phyloP scores from a whole-genome alignment of 1,140 invertebrate genomes.

The Zaprionus nigranus region DNA sequence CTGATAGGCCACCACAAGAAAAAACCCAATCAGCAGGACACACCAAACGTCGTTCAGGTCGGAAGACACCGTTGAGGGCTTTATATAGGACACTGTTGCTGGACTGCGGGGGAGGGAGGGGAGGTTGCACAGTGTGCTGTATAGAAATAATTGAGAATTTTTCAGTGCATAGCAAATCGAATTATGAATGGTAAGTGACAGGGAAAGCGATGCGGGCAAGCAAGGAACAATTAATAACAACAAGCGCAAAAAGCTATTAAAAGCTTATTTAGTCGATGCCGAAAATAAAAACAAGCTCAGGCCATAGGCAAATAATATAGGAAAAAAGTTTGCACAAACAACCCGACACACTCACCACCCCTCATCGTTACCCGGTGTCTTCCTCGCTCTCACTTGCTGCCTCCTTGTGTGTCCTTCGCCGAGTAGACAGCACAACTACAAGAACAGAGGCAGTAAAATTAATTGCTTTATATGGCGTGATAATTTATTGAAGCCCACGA shows the following conservation, averaged over 20 bases:
- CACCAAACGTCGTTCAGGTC: slow-evolving; percentile 51
- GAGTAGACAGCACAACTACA: slow-evolving; percentile 19
- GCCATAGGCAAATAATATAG: slow-evolving; percentile 60
- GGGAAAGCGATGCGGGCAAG: slow-evolving; percentile 43
- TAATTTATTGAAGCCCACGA: slow-evolving; percentile 81
- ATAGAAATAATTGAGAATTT: slow-evolving; percentile 76
- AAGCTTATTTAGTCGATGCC: slow-evolving; percentile 70
- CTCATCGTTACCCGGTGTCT: background rate
- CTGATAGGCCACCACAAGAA: slow-evolving; percentile 60
- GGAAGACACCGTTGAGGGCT: slow-evolving; percentile 16
- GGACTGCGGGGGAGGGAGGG: background rate
- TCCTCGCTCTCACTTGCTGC: background rate
- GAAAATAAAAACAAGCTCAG: slow-evolving; percentile 50
- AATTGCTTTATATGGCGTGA: slow-evolving; percentile 83
- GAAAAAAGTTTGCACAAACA: slow-evolving; percentile 65
- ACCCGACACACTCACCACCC: slow-evolving; percentile 16
- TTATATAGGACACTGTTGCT: background rate
- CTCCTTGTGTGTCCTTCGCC: background rate
- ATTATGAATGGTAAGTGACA: slow-evolving; percentile 70
- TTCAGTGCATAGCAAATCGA: slow-evolving; percentile 72
- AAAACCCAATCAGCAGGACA: slow-evolving; percentile 64
- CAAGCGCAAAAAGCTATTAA: slow-evolving; percentile 72
- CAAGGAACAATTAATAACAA: slow-evolving; percentile 70
- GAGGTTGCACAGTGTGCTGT: slow-evolving; percentile 13
- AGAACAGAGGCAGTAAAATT: slow-evolving; percentile 63